phyloP scores from a whole-genome alignment of 2,888 invertebrate species.

The Tachina fera region DNA sequence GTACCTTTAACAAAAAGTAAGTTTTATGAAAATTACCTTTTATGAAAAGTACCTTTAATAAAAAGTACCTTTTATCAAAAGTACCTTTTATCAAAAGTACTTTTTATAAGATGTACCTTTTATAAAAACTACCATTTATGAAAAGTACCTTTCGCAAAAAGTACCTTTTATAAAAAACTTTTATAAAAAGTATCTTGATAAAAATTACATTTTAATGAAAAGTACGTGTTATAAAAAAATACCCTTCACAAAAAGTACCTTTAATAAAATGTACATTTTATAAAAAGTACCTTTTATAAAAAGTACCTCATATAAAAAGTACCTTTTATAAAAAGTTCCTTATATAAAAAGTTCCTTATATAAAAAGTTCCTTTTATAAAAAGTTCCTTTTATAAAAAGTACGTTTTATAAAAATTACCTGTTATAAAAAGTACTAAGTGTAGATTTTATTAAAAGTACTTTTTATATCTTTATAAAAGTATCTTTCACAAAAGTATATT shows the following conservation, averaged over 20 bases:
- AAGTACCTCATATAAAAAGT: not conserved
- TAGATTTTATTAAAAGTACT: not conserved
- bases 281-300: not conserved
- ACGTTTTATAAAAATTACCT: no score
- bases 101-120: not conserved
- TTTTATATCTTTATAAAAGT: not conserved
- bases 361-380: no score
- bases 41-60: not conserved
- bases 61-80: slow-evolving; percentile 13
- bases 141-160: not conserved
- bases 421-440: no score
- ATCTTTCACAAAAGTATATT: not conserved
- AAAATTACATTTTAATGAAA: not conserved
- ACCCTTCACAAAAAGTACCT: not conserved
- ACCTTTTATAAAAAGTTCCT: not conserved
- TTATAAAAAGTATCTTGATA: slow-evolving; percentile 3
- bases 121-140: not conserved
- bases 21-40: not conserved
- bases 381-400: no score
- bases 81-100: not conserved
- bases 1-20: not conserved
- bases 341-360: no score
- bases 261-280: not conserved
- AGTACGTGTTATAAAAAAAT: slow-evolving; percentile 4
- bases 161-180: not conserved